Conservation (phyloP, 2,113 vertebrate genomes). For the Salvelinus namaycush region DNA sequence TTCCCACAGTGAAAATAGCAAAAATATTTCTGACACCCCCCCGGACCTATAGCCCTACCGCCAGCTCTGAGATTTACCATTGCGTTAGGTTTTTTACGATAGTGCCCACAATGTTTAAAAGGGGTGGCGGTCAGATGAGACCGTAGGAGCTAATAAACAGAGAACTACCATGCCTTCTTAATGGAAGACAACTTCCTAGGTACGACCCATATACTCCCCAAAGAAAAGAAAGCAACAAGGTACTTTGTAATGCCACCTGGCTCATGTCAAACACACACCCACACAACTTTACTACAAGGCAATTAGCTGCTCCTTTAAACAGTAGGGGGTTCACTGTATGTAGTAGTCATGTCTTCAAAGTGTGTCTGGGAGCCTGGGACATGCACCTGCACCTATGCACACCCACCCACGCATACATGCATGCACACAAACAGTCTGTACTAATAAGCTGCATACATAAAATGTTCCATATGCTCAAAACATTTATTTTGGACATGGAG, state of each 20-base stretch:
- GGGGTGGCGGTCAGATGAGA: too few relatives aligned
- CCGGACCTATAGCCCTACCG: too few relatives aligned
- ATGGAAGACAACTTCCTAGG: too few relatives aligned
- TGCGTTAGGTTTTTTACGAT: too few relatives aligned
- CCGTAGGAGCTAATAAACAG: too few relatives aligned
- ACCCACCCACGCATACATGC: neutral
- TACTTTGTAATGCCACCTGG: slow-evolving; percentile 40
- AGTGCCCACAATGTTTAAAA: too few relatives aligned
- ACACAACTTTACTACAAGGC: slow-evolving; percentile 21
- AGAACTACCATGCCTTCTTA: too few relatives aligned
- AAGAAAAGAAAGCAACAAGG: slow-evolving; percentile 13
- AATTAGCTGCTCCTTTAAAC: slow-evolving; percentile 51
- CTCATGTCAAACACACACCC: slow-evolving; percentile 40
- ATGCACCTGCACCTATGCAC: slow-evolving; percentile 54
- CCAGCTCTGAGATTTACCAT: too few relatives aligned
- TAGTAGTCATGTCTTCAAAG: slow-evolving; percentile 58
- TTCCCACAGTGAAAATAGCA: too few relatives aligned
- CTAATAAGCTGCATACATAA: neutral
- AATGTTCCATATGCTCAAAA: neutral
- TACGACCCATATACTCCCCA: too few relatives aligned
- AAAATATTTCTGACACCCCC: too few relatives aligned
- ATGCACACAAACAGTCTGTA: neutral
- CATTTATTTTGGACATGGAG: neutral
- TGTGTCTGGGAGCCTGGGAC: slow-evolving; percentile 17
- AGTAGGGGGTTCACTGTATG: slow-evolving; percentile 40